A percentile compares a stretch with the other conserved stretches of the same genome.
phyloP scores from a whole-genome alignment of 2,888 invertebrate genomes.

The Tetragnatha montana region DNA sequence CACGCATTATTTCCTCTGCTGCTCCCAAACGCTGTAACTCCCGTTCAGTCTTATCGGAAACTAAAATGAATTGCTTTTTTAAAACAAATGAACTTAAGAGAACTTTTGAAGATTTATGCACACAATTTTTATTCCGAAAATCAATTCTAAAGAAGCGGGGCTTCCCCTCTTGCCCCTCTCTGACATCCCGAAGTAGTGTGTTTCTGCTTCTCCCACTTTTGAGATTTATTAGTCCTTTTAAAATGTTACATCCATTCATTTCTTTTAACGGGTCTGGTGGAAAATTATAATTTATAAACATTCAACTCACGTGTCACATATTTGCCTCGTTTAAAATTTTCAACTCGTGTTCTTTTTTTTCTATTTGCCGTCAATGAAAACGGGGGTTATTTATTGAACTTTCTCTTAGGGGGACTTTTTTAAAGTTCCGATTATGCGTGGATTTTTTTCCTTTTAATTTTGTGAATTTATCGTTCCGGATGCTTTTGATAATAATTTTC shows the following conservation, averaged over 20 bases:
- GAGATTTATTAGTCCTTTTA: constrained; percentile 30
- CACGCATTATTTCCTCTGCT: neutral
- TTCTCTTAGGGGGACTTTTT: neutral
- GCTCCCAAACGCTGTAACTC: no score
- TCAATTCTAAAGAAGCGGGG: constrained; percentile 38
- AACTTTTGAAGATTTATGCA: constrained; percentile 49
- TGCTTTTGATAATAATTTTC: neutral
- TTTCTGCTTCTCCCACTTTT: constrained; percentile 11
- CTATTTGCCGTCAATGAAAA: neutral
- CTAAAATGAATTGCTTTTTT: constrained; percentile 29
- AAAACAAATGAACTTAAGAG: constrained; percentile 14
- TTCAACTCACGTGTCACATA: neutral
- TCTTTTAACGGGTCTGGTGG: neutral
- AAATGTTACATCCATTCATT: constrained; percentile 12
- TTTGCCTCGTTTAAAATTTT: neutral
- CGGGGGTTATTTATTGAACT: constrained; percentile 14
- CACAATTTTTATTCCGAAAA: constrained; percentile 37
- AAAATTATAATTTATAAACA: neutral
- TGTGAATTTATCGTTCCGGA: neutral
- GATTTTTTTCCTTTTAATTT: neutral
- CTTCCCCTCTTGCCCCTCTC: neutral
- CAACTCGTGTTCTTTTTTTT: neutral
- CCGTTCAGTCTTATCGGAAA: constrained; percentile 24
- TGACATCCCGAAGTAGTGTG: constrained; percentile 20
- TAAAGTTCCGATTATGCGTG: neutral